A percentile compares a stretch with the other conserved stretches of the same genome.
These are phyloP conservation scores for Hydropotes inermis DNA, from an alignment of 2,113 vertebrate genomes.

Conservation along the genomic window DNA sequence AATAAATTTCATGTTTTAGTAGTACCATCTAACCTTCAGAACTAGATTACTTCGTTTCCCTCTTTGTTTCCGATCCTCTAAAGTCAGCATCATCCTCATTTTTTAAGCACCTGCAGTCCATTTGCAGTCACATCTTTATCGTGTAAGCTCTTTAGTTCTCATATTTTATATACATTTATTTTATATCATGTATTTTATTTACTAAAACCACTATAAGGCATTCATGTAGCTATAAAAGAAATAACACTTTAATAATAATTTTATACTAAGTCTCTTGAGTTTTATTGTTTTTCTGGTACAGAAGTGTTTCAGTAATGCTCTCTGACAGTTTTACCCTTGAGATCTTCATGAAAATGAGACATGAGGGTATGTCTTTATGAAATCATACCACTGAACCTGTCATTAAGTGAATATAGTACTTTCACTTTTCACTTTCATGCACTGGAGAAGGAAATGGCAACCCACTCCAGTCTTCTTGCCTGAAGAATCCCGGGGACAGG, in stretches of 20 bases:
- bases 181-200: constrained; percentile 19
- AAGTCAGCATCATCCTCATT: not conserved
- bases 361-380: not conserved
- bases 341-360: not conserved
- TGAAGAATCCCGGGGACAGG: too few relatives aligned
- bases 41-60: not conserved
- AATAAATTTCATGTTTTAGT: not conserved
- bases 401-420: not conserved
- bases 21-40: not conserved
- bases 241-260: constrained; percentile 52
- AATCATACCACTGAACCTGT: not conserved
- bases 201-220: constrained; percentile 9
- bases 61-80: not conserved
- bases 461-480: too few relatives aligned
- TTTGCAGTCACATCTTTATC: not conserved
- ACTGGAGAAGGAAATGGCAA: too few relatives aligned
- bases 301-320: not conserved
- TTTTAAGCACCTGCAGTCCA: not conserved
- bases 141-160: not conserved
- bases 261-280: not conserved
- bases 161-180: constrained; percentile 35
- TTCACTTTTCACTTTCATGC: too few relatives aligned
- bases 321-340: not conserved
- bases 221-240: constrained; percentile 40
- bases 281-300: not conserved